A percentile compares a stretch with the other conserved stretches of the same genome.
Evolutionary conservation across 2,113 vertebrate species (phyloP).

Genomic region (Ceyx cyanopectus): DNA sequence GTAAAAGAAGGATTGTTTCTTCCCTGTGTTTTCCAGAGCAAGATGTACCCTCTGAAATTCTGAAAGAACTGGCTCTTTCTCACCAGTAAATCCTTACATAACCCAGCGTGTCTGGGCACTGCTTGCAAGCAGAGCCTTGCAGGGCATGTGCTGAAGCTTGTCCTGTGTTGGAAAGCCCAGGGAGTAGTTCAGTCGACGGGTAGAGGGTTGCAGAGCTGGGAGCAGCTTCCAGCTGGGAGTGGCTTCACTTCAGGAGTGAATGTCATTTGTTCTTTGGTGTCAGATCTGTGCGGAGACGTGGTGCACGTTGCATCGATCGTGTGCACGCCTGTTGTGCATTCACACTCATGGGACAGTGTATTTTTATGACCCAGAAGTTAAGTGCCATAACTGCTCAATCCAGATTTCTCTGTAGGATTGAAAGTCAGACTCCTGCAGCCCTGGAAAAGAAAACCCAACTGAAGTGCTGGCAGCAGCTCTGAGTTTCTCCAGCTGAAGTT

Average conservation of each 20-base stretch:
- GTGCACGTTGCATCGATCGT: accelerated
- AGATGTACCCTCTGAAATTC: background rate
- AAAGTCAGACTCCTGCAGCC: background rate
- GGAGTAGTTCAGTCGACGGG: background rate
- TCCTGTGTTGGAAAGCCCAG: accelerated
- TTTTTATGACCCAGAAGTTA: background rate
- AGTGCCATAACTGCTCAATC: accelerated
- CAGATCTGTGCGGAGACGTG: accelerated
- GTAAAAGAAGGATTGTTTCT: background rate
- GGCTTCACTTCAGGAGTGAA: background rate
- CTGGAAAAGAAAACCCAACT: background rate
- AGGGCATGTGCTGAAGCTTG: accelerated
- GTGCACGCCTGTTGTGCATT: background rate
- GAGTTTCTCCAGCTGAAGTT: background rate
- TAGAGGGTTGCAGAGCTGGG: background rate
- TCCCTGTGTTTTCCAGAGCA: background rate
- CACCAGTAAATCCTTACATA: background rate
- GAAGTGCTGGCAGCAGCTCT: background rate
- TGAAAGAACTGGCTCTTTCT: background rate
- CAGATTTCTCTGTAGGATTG: background rate
- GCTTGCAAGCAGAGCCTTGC: background rate
- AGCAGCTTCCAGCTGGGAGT: background rate
- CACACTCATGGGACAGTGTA: accelerated
- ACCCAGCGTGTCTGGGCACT: background rate
- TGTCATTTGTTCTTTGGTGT: background rate